These are phyloP conservation scores for Colistium nudipinnis DNA, from an alignment of 2,113 vertebrate genomes.

Conservation along the genomic window DNA sequence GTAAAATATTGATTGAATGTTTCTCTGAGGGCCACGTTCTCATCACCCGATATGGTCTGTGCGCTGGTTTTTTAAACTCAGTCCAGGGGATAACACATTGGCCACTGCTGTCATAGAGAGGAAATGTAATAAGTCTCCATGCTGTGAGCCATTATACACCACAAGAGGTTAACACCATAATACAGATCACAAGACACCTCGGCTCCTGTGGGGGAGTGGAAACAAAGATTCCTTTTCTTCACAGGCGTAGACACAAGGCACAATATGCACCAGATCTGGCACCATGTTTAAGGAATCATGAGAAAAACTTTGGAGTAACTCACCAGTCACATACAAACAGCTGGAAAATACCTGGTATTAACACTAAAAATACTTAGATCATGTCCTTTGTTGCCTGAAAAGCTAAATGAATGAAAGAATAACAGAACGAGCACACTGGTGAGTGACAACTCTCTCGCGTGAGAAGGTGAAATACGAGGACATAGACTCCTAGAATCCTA, in stretches of 20 bases:
- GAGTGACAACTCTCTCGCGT: conserved; percentile 34
- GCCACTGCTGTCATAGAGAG: conserved; percentile 39
- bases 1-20: conserved; percentile 59
- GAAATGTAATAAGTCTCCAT: conserved; percentile 64
- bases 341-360: background rate
- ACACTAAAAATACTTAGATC: conserved; percentile 19
- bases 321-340: conserved; percentile 16
- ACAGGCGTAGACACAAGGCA: conserved; percentile 42
- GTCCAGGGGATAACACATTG: conserved; percentile 36
- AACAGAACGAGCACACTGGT: conserved; percentile 26
- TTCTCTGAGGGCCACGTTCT: conserved; percentile 50
- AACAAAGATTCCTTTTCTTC: conserved; percentile 77
- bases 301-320: conserved; percentile 30
- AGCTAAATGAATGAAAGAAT: conserved; percentile 24
- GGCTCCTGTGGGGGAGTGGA: conserved; percentile 52
- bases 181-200: conserved; percentile 79
- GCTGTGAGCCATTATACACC: conserved; percentile 64
- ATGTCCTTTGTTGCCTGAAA: conserved; percentile 36
- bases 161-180: conserved; percentile 78
- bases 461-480: conserved; percentile 56
- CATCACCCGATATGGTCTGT: conserved; percentile 65
- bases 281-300: conserved; percentile 51
- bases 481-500: conserved; percentile 53
- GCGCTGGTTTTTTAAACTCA: conserved; percentile 28
- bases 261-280: conserved; percentile 59